phyloP scores from a whole-genome alignment of 2,113 vertebrate genomes.

The Nyctibius bracteatus region DNA sequence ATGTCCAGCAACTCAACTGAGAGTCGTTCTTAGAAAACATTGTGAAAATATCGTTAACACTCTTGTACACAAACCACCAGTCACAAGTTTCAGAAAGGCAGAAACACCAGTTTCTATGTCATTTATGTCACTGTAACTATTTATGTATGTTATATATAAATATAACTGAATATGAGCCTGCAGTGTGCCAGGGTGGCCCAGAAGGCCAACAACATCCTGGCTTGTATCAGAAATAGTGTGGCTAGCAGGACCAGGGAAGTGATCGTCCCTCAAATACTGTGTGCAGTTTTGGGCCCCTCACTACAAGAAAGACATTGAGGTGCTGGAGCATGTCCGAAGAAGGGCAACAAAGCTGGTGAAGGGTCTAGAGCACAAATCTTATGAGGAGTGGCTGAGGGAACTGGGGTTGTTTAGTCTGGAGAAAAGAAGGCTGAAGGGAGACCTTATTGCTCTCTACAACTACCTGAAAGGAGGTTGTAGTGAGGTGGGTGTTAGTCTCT shows the following conservation, averaged over 20 bases:
- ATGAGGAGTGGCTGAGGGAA: neutral
- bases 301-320: neutral
- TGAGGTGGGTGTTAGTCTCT: too few species aligned
- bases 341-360: neutral
- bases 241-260: neutral
- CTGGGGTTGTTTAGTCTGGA: neutral
- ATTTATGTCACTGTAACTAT: neutral
- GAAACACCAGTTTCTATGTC: neutral
- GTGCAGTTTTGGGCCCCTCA: neutral
- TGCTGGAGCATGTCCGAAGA: neutral
- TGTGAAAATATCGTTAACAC: neutral
- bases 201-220: neutral
- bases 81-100: neutral
- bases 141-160: neutral
- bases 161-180: neutral
- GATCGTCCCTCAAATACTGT: neutral
- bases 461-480: too few species aligned
- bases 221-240: neutral
- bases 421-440: too few species aligned
- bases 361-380: neutral
- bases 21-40: neutral
- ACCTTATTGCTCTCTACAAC: too few species aligned
- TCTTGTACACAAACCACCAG: neutral
- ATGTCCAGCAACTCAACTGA: neutral
- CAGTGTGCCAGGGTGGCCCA: neutral